These are phyloP conservation scores for Saccopteryx leptura DNA, from an alignment of 2,113 vertebrate species.

Conservation along the genomic window DNA sequence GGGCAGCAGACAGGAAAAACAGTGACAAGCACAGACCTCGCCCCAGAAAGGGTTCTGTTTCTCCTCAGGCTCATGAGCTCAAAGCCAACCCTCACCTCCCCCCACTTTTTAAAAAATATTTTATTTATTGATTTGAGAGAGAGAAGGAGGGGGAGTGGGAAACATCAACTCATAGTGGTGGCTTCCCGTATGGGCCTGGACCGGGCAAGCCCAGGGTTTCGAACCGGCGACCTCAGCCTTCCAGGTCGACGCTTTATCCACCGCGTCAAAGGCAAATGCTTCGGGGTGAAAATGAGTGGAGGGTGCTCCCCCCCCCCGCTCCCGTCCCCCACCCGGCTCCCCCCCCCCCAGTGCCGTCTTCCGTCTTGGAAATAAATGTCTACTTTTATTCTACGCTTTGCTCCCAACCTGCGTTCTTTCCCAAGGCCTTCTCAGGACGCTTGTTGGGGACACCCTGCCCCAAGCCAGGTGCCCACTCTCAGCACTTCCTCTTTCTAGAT, in stretches of 20 bases:
- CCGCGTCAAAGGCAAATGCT: not conserved
- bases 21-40: not conserved
- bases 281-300: constrained; percentile 36
- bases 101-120: no score
- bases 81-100: not conserved
- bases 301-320: not conserved
- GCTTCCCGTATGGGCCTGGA: no score
- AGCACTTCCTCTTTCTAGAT: not conserved
- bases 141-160: no score
- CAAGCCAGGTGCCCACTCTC: not conserved
- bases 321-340: not conserved
- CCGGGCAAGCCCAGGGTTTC: no score
- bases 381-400: not conserved
- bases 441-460: not conserved
- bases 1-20: not conserved
- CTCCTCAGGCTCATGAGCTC: not conserved
- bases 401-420: not conserved
- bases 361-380: not conserved
- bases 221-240: no score
- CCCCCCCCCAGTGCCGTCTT: not conserved
- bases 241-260: no score
- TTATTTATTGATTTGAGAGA: no score
- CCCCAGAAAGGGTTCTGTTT: not conserved
- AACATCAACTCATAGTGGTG: no score
- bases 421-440: not conserved